Base-by-base conservation (phyloP, 2,113 vertebrate genomes). In the Pelodiscus sinensis region DNA sequence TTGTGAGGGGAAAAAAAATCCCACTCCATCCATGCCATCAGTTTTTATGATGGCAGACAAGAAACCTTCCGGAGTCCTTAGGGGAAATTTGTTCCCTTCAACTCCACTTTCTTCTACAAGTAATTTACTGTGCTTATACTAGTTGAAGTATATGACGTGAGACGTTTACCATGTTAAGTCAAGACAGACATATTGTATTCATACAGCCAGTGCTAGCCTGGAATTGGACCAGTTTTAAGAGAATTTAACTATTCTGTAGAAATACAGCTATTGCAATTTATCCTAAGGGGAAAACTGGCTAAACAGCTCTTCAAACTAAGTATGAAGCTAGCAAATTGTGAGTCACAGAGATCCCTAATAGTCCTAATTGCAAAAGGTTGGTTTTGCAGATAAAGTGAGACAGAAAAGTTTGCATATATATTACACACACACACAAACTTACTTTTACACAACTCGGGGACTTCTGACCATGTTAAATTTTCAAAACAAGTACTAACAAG, bases 391-490 rank as follows among this genome's bases (percentile, higher is more conserved):
- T 16, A 4, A 19, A 15, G 0, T 1, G 58, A 51, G 77, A 8
- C 14, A 3, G 16, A 38, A 35, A 5, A 1, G 81, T 56, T 44
- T 44, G 5, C 44, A 44, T 44, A 44, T 44, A 44, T 44, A 44
- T 44, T 6, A 44, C 44, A 44, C 44, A 44, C 44, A 44, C 44
- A 44, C 44, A 44, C 44, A 44, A 5, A 44, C 97, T 97, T 93
- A 97, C 97, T 95, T 88, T 85, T 82, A 93, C 97, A 97, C 29
- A 96, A 91, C 83, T 94, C 88, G 1, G 95, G 85, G 1, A 87
- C 79, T 35, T 90, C 57, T 0, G 96, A 96, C 97, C 97, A 97
- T 2, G 0, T 21, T 89, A 97, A 91, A 86, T 85, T 84, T 10
- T 94, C 62, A 0, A 96, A 94, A 87, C 97, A 97, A 0, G 94